Evolutionary conservation across 92 coral and sea anemone genomes (phyloP), one percentile per base, ranked within the genome.

Genomic region (Zoanthus sociatus): DNA sequence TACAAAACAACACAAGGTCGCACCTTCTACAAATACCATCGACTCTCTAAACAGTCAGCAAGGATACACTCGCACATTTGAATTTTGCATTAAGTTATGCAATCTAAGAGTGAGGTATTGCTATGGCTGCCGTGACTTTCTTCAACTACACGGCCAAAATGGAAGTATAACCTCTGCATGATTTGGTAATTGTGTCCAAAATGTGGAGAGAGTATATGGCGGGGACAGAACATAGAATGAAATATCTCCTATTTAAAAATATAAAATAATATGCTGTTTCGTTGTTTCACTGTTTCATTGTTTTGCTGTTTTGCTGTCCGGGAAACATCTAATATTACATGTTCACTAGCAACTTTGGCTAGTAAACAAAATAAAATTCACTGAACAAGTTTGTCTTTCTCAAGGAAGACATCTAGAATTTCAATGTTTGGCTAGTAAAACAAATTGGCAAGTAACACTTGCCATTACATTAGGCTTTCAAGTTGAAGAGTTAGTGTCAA

Each of bases 141-240:
- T 74, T 74, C 60, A 37, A 47, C 60, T 74, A 48, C 78, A 74
- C 30, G 58, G 60, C 78, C 78, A 73, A 73, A 73, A 79, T 70
- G 75, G 77, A 68, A 31, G 44, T 73, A 33, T 81, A 12, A 84
- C 78, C 87, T 11, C 87, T 81, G 31, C 78, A 84, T 5, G 87
- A 84, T 56, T 56, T 84, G 31, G 87, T 84, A 47, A 46, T 71
- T 7, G 87, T 84, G 33, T 84, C 78, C 13, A 84, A 84, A 72
- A 84, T 84, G 87, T 66, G 87, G 78, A 69, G 69, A 46, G 67
- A 71, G 21, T 84, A 84, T 51, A 18, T 47, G 56, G 64, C 69
- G 58, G 77, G 78, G 26, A 50, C 77, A 56, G 77, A 53, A 44
- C 42, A 20, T 7, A 84, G 87, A 56, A 45, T 15, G 61, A 84